Conservation (phyloP, 2,888 invertebrate species). For the Microplitis deprimator region DNA sequence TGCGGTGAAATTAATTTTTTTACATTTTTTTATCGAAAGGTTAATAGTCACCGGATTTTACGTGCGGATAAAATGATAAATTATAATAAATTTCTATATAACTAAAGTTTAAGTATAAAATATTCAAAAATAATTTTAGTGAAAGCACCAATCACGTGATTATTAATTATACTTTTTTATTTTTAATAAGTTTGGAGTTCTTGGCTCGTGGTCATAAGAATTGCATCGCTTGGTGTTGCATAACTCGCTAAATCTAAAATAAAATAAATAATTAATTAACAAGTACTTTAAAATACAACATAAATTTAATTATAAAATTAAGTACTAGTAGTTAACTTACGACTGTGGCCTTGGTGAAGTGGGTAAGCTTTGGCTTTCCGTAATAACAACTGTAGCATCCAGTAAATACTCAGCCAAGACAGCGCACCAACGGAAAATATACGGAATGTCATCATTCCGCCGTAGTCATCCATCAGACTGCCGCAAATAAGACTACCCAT, state of each 20-base stretch:
- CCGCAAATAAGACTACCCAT: constrained; percentile 87
- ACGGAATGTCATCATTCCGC: constrained; percentile 80
- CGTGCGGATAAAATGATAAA: neutral
- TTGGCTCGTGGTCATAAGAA: constrained; percentile 75
- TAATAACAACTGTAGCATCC: constrained; percentile 63
- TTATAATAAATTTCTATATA: neutral
- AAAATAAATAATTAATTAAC: constrained; percentile 45
- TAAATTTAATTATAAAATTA: neutral
- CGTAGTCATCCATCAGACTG: constrained; percentile 76
- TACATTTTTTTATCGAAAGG: neutral
- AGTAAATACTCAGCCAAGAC: constrained; percentile 68
- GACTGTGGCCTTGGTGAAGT: constrained; percentile 65
- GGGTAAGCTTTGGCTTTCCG: constrained; percentile 63
- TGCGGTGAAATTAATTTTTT: neutral
- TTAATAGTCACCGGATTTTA: neutral
- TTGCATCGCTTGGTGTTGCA: constrained; percentile 78
- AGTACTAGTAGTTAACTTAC: constrained; percentile 58
- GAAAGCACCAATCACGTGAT: constrained; percentile 32
- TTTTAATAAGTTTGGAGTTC: constrained; percentile 67
- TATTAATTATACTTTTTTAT: constrained; percentile 9
- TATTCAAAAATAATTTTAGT: constrained; percentile 10
- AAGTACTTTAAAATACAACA: neutral
- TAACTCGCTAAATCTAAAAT: constrained; percentile 73
- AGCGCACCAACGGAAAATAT: constrained; percentile 82
- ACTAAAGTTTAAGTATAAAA: constrained; percentile 4